A percentile compares a stretch with the other conserved stretches of the same genome.
phyloP scores from a whole-genome alignment of 92 coral and sea anemone species.

The Palythoa grandis region DNA sequence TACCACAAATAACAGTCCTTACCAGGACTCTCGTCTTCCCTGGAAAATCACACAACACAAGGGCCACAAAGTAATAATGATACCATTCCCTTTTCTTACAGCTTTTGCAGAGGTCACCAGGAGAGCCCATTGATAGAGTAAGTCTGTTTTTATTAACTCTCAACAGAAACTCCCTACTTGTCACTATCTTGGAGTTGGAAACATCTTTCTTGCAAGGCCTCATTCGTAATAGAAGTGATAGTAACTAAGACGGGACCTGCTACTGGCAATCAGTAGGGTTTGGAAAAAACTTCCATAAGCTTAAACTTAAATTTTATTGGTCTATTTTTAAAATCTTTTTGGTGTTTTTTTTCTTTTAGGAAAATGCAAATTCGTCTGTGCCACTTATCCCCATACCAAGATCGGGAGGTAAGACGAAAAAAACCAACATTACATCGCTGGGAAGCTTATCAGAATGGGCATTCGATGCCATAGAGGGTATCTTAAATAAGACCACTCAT shows the following conservation, averaged over 20 bases:
- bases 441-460: no score
- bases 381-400: conserved; percentile 37
- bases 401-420: conserved; percentile 22
- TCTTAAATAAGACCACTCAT: no score
- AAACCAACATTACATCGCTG: neutral
- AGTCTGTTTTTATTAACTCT: neutral
- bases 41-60: neutral
- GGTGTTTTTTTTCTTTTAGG: neutral
- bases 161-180: neutral
- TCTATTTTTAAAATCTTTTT: no score
- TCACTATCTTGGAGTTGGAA: neutral
- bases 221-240: no score
- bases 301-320: no score
- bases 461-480: no score
- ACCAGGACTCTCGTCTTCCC: neutral
- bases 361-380: neutral
- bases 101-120: conserved; percentile 29
- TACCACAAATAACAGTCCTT: neutral
- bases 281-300: no score
- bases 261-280: no score
- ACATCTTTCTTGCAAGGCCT: no score
- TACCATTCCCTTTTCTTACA: neutral
- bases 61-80: neutral
- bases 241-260: no score
- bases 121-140: conserved; percentile 23